A percentile compares a stretch with the other conserved stretches of the same genome.
phyloP scores from a whole-genome alignment of 2,888 invertebrate species.

The Flexamia atlantica region DNA sequence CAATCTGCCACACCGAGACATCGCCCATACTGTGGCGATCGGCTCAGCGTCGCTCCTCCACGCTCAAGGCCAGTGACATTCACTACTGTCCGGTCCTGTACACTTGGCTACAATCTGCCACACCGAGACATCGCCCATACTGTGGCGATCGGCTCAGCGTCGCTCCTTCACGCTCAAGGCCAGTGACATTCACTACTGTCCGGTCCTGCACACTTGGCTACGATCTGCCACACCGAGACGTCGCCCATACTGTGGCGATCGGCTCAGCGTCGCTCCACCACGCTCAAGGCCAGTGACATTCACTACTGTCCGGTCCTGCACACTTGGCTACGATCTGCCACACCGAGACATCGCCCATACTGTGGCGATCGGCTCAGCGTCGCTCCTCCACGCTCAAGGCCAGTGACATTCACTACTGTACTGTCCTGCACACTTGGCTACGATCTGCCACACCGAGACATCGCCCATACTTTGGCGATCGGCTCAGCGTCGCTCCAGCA shows the following conservation, averaged over 20 bases:
- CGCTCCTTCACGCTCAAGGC: not conserved
- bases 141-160: not conserved
- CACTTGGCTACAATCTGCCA: constrained; percentile 1
- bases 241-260: not conserved
- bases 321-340: not conserved
- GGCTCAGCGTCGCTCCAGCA: not conserved
- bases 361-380: not conserved
- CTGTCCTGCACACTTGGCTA: constrained; percentile 4
- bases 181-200: not conserved
- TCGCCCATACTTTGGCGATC: not conserved
- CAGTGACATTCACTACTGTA: not conserved
- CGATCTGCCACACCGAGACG: not conserved
- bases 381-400: not conserved
- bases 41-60: not conserved
- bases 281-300: not conserved
- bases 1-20: not conserved
- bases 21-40: not conserved
- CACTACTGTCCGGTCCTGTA: not conserved
- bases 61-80: not conserved
- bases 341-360: constrained; percentile 1
- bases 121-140: not conserved
- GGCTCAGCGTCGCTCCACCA: not conserved
- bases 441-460: not conserved
- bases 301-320: not conserved
- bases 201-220: constrained; percentile 4